Evolutionary conservation across 2,888 invertebrate genomes (phyloP), one percentile per base, ranked within the genome.

Genomic region (Melipona beecheii): DNA sequence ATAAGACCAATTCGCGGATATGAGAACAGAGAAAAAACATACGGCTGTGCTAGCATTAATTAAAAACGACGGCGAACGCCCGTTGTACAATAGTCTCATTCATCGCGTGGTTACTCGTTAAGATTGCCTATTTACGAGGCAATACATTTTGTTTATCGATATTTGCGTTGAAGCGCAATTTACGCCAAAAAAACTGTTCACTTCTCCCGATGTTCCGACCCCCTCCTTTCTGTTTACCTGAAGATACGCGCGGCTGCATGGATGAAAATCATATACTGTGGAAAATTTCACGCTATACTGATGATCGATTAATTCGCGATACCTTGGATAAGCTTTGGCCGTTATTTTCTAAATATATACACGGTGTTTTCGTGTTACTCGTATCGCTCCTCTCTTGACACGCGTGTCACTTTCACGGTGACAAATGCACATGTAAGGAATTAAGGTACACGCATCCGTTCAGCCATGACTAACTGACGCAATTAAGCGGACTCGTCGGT

Each of bases 51-150:
- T 85, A 43, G 71, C 65, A 73, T 75, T 83, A 89, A 89, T 89
- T 89, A 85, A 56, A 81, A 78, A 75, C 83, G 24, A 50, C 71
- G 69, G 56, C 76, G 75, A 78, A 75, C 69, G 75, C 49, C 56
- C 75, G 66, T 70, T 73, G 74, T 54, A 88, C 85, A 90, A 87
- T 75, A 85, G 80, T 64, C 74, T 83, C 90, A 85, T 87, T 90
- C 89, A 87, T 89, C 75, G 79, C 54, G 64, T 52, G 75, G 69
- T 81, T 78, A 81, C 78, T 82, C 72, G 69, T 81, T 84, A 72
- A 66, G 68, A 52, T 80, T 75, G 65, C 62, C 72, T 83, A 83
- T 78, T 83, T 80, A 80, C 60, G 56, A 31, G 21, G 21, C 49
- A 9, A 43, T 5, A 72, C 24, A 56, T 31, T 81, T 27, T 49